These are phyloP conservation scores for Drosophila subquinaria DNA, from an alignment of 2,888 invertebrate species.

Conservation along the genomic window DNA sequence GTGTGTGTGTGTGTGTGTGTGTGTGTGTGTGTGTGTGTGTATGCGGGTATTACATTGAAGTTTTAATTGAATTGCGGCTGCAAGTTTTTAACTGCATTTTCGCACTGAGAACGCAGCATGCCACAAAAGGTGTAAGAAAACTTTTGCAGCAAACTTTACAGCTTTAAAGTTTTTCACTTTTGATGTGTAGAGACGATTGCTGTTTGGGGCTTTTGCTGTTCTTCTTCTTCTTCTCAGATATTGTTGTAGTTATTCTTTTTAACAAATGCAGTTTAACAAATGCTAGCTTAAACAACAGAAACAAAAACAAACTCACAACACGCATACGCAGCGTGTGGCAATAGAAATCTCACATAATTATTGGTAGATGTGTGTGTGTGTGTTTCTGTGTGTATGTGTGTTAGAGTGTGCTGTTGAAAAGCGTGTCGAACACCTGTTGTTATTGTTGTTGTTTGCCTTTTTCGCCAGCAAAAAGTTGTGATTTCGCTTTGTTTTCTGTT, in stretches of 20 bases:
- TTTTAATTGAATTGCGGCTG: constrained; percentile 80
- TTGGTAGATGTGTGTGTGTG: constrained; percentile 3
- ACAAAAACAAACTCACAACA: constrained; percentile 5
- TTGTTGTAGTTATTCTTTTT: constrained; percentile 11
- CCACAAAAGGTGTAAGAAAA: constrained; percentile 67
- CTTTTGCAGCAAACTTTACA: constrained; percentile 58
- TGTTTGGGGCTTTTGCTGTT: constrained; percentile 16
- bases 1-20: constrained; percentile 15
- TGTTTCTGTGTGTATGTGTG: constrained; percentile 1
- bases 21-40: not conserved
- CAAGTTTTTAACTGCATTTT: constrained; percentile 78
- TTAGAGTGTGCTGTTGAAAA: constrained; percentile 16
- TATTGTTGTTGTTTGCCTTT: constrained; percentile 49
- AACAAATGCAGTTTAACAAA: constrained; percentile 49
- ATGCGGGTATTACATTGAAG: constrained; percentile 61
- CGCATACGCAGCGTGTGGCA: constrained; percentile 47
- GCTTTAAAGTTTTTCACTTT: constrained; percentile 67
- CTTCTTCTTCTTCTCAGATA: constrained; percentile 17
- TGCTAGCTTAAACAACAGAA: constrained; percentile 14
- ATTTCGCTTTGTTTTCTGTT: constrained; percentile 49
- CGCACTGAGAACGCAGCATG: constrained; percentile 16
- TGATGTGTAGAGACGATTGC: constrained; percentile 45
- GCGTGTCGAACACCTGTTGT: constrained; percentile 72
- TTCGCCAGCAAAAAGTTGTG: constrained; percentile 56
- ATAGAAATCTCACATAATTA: constrained; percentile 13